These are phyloP conservation scores for Vidua macroura DNA, from an alignment of 2,113 vertebrate species.

Conservation along the genomic window DNA sequence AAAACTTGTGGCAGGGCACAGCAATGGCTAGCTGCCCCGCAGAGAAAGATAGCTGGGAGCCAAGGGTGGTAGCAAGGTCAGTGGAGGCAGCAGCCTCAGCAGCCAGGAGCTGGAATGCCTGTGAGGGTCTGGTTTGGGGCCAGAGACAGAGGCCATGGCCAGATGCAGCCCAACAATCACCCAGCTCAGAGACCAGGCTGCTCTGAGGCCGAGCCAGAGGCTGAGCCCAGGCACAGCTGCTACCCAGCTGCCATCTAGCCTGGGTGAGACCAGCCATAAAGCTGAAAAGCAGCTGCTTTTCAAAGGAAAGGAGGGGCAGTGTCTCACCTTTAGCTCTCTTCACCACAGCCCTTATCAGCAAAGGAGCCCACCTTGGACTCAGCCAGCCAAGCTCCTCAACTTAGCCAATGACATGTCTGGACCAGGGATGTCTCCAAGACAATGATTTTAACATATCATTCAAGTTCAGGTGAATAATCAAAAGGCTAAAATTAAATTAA, in stretches of 20 bases:
- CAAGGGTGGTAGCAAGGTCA: background rate
- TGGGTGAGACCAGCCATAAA: background rate
- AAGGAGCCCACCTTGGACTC: background rate
- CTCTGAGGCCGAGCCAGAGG: background rate
- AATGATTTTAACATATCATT: background rate
- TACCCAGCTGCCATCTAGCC: background rate
- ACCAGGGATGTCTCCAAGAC: background rate
- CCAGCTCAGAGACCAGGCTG: background rate
- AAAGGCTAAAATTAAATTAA: background rate
- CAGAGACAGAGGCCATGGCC: fast-evolving
- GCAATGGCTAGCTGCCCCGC: background rate
- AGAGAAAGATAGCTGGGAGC: background rate
- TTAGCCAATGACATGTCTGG: fast-evolving
- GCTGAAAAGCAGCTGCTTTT: background rate
- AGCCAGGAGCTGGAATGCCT: background rate
- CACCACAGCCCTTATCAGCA: background rate
- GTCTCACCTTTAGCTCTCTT: background rate
- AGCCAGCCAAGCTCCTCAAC: background rate
- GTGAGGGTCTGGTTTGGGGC: too few species aligned
- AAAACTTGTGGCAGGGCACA: background rate
- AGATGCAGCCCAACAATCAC: fast-evolving
- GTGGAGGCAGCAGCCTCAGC: background rate
- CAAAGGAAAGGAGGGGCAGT: background rate
- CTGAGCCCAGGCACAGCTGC: background rate
- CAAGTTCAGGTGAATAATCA: background rate